These are phyloP conservation scores for Perccottus glenii DNA, from an alignment of 2,113 vertebrate species.

Conservation along the genomic window DNA sequence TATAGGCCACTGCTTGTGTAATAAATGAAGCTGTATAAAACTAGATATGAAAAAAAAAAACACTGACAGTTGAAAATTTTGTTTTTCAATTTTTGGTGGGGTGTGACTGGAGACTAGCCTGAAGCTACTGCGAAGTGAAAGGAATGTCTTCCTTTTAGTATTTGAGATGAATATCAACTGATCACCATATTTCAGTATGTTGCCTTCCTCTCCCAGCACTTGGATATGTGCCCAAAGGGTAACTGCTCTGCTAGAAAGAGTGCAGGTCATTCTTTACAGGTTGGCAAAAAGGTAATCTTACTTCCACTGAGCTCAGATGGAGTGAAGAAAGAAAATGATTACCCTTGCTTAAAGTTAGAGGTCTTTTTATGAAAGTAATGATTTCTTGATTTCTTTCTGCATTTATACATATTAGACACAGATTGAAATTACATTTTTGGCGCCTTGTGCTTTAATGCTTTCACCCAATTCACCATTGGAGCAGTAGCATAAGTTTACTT, in stretches of 20 bases:
- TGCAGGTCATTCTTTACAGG: neutral
- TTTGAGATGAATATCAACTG: neutral
- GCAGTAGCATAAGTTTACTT: too few species aligned
- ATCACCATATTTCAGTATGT: neutral
- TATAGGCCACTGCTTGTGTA: slow-evolving; percentile 5
- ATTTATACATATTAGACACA: too few species aligned
- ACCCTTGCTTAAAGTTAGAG: neutral
- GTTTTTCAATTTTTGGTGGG: too few species aligned
- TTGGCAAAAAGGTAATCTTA: neutral
- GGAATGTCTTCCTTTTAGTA: neutral
- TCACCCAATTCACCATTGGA: too few species aligned
- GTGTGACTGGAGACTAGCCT: neutral
- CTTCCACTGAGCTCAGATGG: neutral
- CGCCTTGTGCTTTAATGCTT: too few species aligned
- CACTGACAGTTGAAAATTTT: neutral
- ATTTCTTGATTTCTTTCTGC: too few species aligned
- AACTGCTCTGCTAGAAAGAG: neutral
- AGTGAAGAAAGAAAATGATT: neutral
- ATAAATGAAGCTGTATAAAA: neutral
- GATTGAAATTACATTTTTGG: too few species aligned
- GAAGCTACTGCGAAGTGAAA: neutral
- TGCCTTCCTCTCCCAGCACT: neutral
- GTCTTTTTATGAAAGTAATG: neutral
- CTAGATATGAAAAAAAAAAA: neutral
- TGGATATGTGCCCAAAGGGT: neutral